Evolutionary conservation across 2,113 vertebrate genomes (phyloP).

Genomic region (Entomyzon cyanotis): DNA sequence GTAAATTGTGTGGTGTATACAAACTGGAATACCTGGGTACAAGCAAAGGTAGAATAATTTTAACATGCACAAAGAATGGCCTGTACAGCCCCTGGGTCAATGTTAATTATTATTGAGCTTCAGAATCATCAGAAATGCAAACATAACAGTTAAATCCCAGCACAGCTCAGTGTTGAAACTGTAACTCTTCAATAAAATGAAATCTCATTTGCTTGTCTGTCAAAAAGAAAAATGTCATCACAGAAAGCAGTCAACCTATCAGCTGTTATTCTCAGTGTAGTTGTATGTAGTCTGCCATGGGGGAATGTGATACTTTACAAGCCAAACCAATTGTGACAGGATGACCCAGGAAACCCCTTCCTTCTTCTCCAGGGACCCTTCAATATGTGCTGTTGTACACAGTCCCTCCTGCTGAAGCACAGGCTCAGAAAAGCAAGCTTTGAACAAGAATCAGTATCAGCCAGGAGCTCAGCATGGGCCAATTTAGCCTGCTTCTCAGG

Average conservation of each 20-base stretch:
- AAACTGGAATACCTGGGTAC: background rate
- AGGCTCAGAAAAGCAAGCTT: background rate
- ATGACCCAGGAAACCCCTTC: background rate
- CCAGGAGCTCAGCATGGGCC: background rate
- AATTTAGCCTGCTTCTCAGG: background rate
- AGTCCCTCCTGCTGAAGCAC: background rate
- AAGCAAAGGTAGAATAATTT: background rate
- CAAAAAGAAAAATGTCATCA: slow-evolving; percentile 38
- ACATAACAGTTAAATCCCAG: background rate
- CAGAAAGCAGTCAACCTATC: background rate
- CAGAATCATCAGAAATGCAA: slow-evolving; percentile 31
- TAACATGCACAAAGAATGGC: background rate
- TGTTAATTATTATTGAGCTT: slow-evolving; percentile 22
- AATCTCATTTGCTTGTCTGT: slow-evolving; percentile 37
- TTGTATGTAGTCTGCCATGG: background rate
- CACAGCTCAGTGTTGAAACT: background rate
- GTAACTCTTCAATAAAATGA: slow-evolving; percentile 27
- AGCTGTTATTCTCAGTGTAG: background rate
- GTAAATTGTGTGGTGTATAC: background rate
- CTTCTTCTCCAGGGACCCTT: background rate
- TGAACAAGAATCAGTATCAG: background rate
- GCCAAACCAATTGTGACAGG: background rate
- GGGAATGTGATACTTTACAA: background rate
- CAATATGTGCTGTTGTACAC: background rate
- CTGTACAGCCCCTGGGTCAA: background rate